These are phyloP conservation scores for Acyrthosiphon pisum DNA, from an alignment of 1,140 invertebrate genomes.

Conservation along the genomic window DNA sequence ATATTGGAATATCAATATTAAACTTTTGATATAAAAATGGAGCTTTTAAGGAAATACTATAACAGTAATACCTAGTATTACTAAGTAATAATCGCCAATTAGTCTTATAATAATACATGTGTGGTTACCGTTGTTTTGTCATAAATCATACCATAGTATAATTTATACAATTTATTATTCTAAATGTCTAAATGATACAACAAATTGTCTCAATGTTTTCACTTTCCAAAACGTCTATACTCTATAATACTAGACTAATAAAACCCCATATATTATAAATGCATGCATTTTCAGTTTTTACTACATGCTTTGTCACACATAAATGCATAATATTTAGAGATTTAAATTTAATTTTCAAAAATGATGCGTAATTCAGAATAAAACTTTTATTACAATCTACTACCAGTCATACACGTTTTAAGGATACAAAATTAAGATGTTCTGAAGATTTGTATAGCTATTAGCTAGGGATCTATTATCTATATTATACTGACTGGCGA, in stretches of 20 bases:
- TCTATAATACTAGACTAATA: too few relatives aligned
- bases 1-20: not conserved
- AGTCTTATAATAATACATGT: not conserved
- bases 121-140: not conserved
- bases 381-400: not conserved
- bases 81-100: not conserved
- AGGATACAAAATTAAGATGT: not conserved
- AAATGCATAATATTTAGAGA: too few relatives aligned
- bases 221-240: not conserved
- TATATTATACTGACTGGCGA: too few relatives aligned
- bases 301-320: too few relatives aligned
- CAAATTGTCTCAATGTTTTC: too few relatives aligned
- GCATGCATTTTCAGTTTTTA: too few relatives aligned
- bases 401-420: not conserved
- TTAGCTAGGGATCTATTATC: too few relatives aligned
- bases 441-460: not conserved
- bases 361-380: not conserved
- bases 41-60: not conserved
- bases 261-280: not conserved
- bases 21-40: not conserved
- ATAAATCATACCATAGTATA: not conserved
- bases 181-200: not conserved
- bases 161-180: not conserved
- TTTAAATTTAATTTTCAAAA: too few relatives aligned
- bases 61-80: not conserved